These are phyloP conservation scores for Pygocentrus nattereri DNA, from an alignment of 2,797 vertebrate species.

Conservation along the genomic window DNA sequence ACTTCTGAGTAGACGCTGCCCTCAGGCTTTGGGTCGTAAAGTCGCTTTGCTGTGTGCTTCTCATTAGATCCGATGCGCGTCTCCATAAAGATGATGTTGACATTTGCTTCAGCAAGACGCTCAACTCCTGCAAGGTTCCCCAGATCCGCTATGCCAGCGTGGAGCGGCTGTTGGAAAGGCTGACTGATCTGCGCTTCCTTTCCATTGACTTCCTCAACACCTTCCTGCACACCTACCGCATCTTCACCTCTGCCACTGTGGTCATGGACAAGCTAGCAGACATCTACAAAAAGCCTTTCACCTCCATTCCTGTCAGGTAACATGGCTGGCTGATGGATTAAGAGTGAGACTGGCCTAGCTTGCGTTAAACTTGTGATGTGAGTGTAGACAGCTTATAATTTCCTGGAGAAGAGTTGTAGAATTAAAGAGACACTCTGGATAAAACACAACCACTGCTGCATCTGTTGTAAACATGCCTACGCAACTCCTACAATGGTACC, in stretches of 20 bases:
- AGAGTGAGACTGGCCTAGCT: not conserved
- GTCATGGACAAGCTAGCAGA: slow-evolving; percentile 95
- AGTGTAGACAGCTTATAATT: slow-evolving; percentile 1
- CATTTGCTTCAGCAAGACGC: slow-evolving; percentile 99
- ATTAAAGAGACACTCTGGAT: not conserved
- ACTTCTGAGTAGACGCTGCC: slow-evolving; percentile 21
- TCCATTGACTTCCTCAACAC: slow-evolving; percentile 99
- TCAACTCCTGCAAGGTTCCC: slow-evolving; percentile 99
- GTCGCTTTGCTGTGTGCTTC: slow-evolving; percentile 56
- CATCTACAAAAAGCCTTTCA: slow-evolving; percentile 96
- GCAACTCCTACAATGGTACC: no score
- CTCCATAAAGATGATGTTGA: slow-evolving; percentile 97
- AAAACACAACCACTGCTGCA: no score
- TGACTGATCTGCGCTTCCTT: slow-evolving; percentile 96
- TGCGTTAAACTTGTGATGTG: not conserved
- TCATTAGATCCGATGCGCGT: slow-evolving; percentile 91
- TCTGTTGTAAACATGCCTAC: no score
- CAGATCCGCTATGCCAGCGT: slow-evolving; percentile 97
- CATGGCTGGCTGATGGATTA: slow-evolving; percentile 2
- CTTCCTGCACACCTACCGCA: slow-evolving; percentile 97
- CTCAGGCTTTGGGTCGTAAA: slow-evolving; percentile 32
- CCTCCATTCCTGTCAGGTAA: slow-evolving; percentile 95
- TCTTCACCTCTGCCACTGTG: slow-evolving; percentile 91
- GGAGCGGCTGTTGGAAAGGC: slow-evolving; percentile 92
- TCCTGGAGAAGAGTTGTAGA: not conserved